phyloP scores from a whole-genome alignment of 2,113 vertebrate species.

The Pseudopipra pipra region DNA sequence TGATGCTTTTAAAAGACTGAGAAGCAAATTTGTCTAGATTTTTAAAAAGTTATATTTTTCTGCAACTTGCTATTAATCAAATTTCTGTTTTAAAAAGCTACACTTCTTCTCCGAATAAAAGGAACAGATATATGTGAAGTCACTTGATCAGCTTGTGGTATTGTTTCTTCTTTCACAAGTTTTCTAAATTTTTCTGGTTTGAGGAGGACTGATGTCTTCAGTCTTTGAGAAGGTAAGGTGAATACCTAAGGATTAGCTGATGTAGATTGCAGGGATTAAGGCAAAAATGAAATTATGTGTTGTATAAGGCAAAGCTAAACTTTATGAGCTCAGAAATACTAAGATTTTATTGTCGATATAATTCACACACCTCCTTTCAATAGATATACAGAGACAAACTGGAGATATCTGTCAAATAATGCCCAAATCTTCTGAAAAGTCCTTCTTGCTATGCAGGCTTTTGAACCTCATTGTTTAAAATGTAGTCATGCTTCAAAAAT shows the following conservation, averaged over 20 bases:
- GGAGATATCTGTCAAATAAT: neutral
- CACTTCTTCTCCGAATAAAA: neutral
- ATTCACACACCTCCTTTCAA: neutral
- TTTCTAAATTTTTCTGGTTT: neutral
- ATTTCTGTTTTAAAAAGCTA: neutral
- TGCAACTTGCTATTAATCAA: neutral
- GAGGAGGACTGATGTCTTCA: neutral
- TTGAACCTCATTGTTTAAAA: neutral
- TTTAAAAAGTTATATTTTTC: neutral
- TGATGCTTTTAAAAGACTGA: neutral
- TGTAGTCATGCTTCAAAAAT: neutral
- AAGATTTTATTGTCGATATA: neutral
- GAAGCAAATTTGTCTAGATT: neutral
- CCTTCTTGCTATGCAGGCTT: neutral
- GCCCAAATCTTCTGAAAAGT: neutral
- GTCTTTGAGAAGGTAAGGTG: neutral
- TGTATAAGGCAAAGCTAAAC: neutral
- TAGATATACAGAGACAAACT: neutral
- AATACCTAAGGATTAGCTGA: neutral
- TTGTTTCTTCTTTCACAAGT: neutral
- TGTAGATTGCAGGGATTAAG: neutral
- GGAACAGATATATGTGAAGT: neutral
- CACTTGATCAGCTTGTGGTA: neutral
- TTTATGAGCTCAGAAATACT: neutral
- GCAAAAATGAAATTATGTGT: neutral